These are phyloP conservation scores for Dryococelus australis DNA, from an alignment of 2,888 invertebrate genomes.

Conservation along the genomic window DNA sequence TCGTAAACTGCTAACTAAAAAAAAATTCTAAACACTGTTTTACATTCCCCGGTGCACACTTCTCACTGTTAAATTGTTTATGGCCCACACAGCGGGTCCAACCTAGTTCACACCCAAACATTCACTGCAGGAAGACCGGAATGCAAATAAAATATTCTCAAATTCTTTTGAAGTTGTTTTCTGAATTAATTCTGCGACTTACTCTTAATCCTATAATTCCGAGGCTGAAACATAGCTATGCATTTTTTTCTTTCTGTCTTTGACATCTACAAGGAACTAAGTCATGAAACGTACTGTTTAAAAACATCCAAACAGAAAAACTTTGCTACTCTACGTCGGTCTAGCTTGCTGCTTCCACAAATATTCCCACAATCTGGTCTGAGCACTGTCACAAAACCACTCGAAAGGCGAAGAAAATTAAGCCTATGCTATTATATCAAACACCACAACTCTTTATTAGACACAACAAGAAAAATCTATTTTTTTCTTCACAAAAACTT, in stretches of 20 bases:
- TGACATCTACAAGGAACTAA: background rate
- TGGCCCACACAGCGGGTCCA: background rate
- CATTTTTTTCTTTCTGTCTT: background rate
- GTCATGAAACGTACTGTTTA: conserved; percentile 13
- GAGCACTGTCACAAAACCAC: conserved; percentile 9
- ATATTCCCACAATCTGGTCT: background rate
- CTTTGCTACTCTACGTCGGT: conserved; percentile 7
- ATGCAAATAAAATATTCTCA: background rate
- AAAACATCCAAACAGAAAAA: background rate
- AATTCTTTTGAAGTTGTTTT: background rate
- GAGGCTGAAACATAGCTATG: conserved; percentile 47
- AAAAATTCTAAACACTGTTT: background rate
- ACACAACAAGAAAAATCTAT: conserved; percentile 42
- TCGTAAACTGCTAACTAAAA: conserved; percentile 20
- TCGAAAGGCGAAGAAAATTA: conserved; percentile 39
- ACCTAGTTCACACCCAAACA: background rate
- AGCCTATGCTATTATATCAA: conserved; percentile 38
- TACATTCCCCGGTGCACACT: background rate
- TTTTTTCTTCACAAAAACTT: conserved; percentile 44
- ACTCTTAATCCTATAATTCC: conserved; percentile 25
- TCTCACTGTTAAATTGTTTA: background rate
- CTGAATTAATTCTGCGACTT: background rate
- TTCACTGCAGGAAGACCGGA: conserved; percentile 9
- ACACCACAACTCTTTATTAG: conserved; percentile 41
- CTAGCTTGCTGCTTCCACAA: conserved; percentile 10